Evolutionary conservation across 1,140 invertebrate genomes (phyloP), one percentile per base, ranked within the genome.

Genomic region (Drosophila nigrodunni): DNA sequence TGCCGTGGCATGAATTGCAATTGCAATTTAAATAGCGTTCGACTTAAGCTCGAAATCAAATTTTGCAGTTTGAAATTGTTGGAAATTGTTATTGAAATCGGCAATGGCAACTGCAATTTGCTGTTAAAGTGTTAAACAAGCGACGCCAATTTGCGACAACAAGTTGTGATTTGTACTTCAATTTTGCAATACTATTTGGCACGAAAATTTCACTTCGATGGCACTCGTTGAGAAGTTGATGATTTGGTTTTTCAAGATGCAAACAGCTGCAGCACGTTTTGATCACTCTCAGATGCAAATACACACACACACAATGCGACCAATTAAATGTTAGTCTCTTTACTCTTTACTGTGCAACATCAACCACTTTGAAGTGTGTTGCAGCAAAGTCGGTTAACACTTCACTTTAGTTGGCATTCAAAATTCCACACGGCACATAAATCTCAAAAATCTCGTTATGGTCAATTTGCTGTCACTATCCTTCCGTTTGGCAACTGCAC

Each of bases 1-100:
- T 69, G 80, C 60, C 68, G 77, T 65, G 73, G 52, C 77, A 80
- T 83, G 80, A 83, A 87, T 88, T 87, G 77, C 73, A 50, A 82
- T 54, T 57, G 35, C 49, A 82, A 76, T 67, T 65, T 52, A 35
- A 76, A 67, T 64, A 71, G 60, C 41, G 49, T 69, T 64, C 21
- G 79, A 39, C 43, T 69, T 52, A 35, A 57, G 54, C 10, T 55
- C 35, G 35, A 55, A 39, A 25, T 21, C 21, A 4, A 69, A 70
- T 55, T 55, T 54, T n/a, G 18, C 3, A 49, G 25, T 47, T 68
- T 74, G 25, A 66, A 74, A 54, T 67, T 15, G 15, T 15, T 34
- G 11, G 59, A 25, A 44, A 82, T 74, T 70, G 54, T 13, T 41
- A 57, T 57, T 21, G 35, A 34, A 18, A 58, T 70, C 65, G 46